Evolutionary conservation across 2,113 vertebrate genomes (phyloP).

Genomic region (Microcebus ravelobensis): DNA sequence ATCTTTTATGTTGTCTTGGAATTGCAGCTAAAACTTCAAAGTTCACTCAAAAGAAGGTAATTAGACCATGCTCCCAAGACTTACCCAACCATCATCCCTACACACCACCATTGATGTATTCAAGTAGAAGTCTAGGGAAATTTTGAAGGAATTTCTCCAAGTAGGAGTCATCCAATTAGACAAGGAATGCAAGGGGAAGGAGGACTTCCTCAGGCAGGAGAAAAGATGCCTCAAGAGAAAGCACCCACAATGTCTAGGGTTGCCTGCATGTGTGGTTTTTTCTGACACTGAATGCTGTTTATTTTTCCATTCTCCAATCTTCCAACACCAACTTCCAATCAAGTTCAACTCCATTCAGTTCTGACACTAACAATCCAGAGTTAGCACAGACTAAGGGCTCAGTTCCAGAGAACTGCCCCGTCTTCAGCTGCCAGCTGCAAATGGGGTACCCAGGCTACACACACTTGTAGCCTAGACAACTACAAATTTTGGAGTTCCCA

Average conservation of each 20-base stretch:
- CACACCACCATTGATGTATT: rapidly evolving
- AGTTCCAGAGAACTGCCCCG: background rate
- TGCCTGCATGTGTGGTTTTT: background rate
- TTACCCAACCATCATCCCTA: background rate
- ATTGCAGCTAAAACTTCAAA: background rate
- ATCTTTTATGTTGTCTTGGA: background rate
- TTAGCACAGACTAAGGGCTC: background rate
- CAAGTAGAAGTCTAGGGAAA: background rate
- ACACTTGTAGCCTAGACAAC: background rate
- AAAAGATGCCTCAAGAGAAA: background rate
- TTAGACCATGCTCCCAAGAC: background rate
- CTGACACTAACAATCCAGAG: background rate
- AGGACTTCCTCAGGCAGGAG: background rate
- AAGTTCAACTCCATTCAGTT: background rate
- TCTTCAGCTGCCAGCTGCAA: background rate
- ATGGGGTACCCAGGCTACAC: background rate
- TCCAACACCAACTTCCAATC: background rate
- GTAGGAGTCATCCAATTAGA: background rate
- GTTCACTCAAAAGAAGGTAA: background rate
- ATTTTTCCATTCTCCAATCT: background rate
- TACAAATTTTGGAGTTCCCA: background rate
- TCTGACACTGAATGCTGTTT: background rate
- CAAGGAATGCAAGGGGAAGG: background rate
- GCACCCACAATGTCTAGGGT: background rate
- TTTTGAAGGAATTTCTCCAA: background rate